Evolutionary conservation across 2,113 vertebrate species (phyloP).

Genomic region (Probosciger aterrimus): DNA sequence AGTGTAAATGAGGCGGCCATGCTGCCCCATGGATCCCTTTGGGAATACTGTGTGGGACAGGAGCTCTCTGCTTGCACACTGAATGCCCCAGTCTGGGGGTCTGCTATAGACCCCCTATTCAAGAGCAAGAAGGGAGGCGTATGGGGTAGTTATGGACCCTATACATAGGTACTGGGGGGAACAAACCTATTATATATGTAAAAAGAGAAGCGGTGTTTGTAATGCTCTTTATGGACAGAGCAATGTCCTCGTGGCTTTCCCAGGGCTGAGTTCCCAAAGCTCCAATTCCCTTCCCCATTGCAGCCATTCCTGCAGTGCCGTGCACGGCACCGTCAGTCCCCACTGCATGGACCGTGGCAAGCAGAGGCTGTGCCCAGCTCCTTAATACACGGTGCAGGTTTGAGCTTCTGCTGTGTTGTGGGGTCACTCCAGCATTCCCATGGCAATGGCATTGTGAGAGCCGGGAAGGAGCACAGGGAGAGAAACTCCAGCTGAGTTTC

Average conservation of each 20-base stretch:
- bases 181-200: rapidly evolving
- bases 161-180: rapidly evolving
- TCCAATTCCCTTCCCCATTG: background rate
- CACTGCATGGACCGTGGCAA: rapidly evolving
- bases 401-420: background rate
- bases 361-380: background rate
- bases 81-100: background rate
- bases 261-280: background rate
- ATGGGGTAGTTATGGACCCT: background rate
- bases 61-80: background rate
- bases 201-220: background rate
- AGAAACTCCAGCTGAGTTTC: background rate
- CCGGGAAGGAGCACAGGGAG: background rate
- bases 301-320: background rate
- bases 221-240: background rate
- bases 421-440: background rate
- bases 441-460: background rate
- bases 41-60: background rate
- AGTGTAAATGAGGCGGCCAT: background rate
- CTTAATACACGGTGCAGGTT: rapidly evolving
- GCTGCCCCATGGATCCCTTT: background rate
- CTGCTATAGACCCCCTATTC: background rate
- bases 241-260: background rate
- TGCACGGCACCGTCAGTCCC: background rate
- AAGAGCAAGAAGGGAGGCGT: background rate